Percentiles rank a stretch among this genome's conserved stretches.
Evolutionary conservation across 2,797 vertebrate genomes (phyloP).

Genomic region (Lagocephalus sceleratus): DNA sequence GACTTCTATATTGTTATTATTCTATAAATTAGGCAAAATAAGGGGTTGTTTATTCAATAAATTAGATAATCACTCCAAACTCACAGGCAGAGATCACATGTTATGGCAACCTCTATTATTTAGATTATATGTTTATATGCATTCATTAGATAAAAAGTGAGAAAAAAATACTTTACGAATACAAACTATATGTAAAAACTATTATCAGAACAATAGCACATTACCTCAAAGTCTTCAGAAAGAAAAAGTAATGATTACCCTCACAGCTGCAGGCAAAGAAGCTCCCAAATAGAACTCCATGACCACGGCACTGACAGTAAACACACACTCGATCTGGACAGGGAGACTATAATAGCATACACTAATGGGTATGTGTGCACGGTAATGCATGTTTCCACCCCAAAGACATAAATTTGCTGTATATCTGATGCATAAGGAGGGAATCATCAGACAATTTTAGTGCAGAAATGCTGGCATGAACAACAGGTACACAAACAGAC

Average conservation of each 20-base stretch:
- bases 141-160: too few species aligned
- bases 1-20: too few species aligned
- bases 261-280: slow-evolving; percentile 28
- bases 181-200: too few species aligned
- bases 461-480: slow-evolving; percentile 31
- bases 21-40: too few species aligned
- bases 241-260: slow-evolving; percentile 25
- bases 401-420: slow-evolving; percentile 5
- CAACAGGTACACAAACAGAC: slow-evolving; percentile 24
- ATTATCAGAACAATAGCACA: too few species aligned
- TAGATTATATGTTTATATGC: too few species aligned
- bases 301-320: slow-evolving; percentile 37
- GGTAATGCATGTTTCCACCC: slow-evolving; percentile 50
- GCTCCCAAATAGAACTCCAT: slow-evolving; percentile 9
- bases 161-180: too few species aligned
- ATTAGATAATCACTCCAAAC: too few species aligned
- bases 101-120: too few species aligned
- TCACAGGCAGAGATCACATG: too few species aligned
- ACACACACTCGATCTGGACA: slow-evolving; percentile 16
- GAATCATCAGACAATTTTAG: slow-evolving; percentile 27
- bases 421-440: slow-evolving; percentile 13
- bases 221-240: slow-evolving; percentile 30
- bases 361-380: slow-evolving; percentile 4
- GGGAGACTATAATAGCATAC: slow-evolving; percentile 8
- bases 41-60: too few species aligned